A percentile compares a stretch with the other conserved stretches of the same genome.
phyloP scores from a whole-genome alignment of 2,888 invertebrate species.

The Leucozona laternaria region DNA sequence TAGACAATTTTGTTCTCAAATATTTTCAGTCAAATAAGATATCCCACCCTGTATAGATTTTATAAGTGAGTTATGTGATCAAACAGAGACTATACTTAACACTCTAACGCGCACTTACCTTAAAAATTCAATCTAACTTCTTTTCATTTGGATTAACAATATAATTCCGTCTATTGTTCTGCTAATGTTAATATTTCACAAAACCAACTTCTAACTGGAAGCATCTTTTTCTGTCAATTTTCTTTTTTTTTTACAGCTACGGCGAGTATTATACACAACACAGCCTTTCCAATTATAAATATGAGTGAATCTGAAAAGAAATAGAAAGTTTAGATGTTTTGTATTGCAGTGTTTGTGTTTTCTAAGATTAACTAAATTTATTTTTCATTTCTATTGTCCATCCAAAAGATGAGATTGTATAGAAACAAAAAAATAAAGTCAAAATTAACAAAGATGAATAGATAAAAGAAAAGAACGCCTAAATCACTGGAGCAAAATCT shows the following conservation, averaged over 20 bases:
- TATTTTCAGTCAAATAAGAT: too few relatives aligned
- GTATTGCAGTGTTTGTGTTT: not conserved
- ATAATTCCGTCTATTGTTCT: constrained; percentile 26
- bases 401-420: constrained; percentile 10
- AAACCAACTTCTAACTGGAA: constrained; percentile 29
- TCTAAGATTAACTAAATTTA: constrained; percentile 4
- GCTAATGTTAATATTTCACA: constrained; percentile 9
- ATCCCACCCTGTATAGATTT: too few relatives aligned
- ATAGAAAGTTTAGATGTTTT: constrained; percentile 60
- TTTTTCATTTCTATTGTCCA: constrained; percentile 34
- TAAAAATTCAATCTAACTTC: constrained; percentile 47
- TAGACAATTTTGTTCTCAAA: too few relatives aligned
- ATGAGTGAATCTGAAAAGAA: constrained; percentile 56
- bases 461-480: constrained; percentile 12
- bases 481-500: constrained; percentile 24
- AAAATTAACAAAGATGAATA: not conserved
- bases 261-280: not conserved
- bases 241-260: constrained; percentile 20
- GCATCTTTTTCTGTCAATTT: constrained; percentile 44
- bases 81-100: not conserved
- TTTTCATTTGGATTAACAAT: constrained; percentile 59
- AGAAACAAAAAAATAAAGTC: not conserved
- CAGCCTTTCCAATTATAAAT: constrained; percentile 46
- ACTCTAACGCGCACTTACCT: constrained; percentile 15
- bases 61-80: not conserved